Conservation (phyloP, 2,797 vertebrate species). For the Sciaenops ocellatus region DNA sequence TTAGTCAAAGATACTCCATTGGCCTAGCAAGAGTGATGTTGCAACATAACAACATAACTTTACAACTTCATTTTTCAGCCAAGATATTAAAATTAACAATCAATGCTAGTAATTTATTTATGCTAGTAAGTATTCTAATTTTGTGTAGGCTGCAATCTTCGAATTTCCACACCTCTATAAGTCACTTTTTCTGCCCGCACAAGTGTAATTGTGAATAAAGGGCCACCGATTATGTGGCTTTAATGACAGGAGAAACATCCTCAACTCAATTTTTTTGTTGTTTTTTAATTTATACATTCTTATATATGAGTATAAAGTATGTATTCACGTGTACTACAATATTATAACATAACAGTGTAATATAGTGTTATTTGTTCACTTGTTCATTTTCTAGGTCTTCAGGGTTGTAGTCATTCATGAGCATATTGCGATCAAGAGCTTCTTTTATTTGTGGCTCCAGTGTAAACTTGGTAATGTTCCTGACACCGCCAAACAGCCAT, state of each 20-base stretch:
- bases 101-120: too few relatives aligned
- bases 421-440: neutral
- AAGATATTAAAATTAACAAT: too few relatives aligned
- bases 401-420: neutral
- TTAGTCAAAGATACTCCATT: too few relatives aligned
- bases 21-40: too few relatives aligned
- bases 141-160: too few relatives aligned
- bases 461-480: neutral
- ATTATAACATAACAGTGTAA: neutral
- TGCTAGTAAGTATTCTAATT: too few relatives aligned
- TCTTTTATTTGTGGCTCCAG: neutral
- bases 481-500: neutral
- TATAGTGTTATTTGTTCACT: neutral
- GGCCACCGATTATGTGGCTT: slow-evolving; percentile 5
- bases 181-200: neutral
- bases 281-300: too few relatives aligned
- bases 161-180: too few relatives aligned
- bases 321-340: too few relatives aligned
- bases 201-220: slow-evolving; percentile 10
- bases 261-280: neutral
- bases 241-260: neutral
- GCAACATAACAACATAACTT: too few relatives aligned
- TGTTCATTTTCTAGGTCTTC: neutral
- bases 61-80: too few relatives aligned
- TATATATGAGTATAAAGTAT: too few relatives aligned